These are phyloP conservation scores for Stegodyphus dumicola DNA, from an alignment of 1,140 invertebrate genomes.

Conservation along the genomic window DNA sequence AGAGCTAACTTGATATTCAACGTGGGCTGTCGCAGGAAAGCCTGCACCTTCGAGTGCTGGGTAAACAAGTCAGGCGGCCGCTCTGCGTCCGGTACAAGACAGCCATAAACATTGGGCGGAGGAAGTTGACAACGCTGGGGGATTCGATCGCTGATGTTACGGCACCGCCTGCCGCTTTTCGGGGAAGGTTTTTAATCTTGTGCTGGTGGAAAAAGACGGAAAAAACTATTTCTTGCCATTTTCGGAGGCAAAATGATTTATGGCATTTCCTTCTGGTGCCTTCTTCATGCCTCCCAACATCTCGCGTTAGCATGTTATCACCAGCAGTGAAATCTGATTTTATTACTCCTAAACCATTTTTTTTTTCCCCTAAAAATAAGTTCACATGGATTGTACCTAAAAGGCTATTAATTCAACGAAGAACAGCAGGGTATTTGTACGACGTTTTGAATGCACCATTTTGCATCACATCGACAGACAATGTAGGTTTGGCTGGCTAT, in stretches of 20 bases:
- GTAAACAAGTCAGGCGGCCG: constrained; percentile 50
- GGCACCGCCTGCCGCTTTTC: not conserved
- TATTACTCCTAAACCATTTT: too few relatives aligned
- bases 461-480: too few relatives aligned
- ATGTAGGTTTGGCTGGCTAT: too few relatives aligned
- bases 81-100: constrained; percentile 30
- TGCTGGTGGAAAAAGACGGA: constrained; percentile 1
- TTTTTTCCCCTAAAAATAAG: too few relatives aligned
- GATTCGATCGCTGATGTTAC: constrained; percentile 24
- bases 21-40: constrained; percentile 43
- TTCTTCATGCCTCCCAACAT: too few relatives aligned
- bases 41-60: constrained; percentile 52
- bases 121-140: not conserved
- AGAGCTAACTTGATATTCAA: constrained; percentile 55
- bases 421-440: too few relatives aligned
- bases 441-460: too few relatives aligned
- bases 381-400: too few relatives aligned
- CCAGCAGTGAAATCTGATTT: too few relatives aligned
- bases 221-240: not conserved
- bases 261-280: too few relatives aligned
- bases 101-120: constrained; percentile 21
- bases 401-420: too few relatives aligned
- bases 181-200: constrained; percentile 50
- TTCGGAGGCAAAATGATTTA: not conserved
- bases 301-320: too few relatives aligned